phyloP scores from a whole-genome alignment of 2,888 invertebrate genomes.

The Schizotus pectinicornis region DNA sequence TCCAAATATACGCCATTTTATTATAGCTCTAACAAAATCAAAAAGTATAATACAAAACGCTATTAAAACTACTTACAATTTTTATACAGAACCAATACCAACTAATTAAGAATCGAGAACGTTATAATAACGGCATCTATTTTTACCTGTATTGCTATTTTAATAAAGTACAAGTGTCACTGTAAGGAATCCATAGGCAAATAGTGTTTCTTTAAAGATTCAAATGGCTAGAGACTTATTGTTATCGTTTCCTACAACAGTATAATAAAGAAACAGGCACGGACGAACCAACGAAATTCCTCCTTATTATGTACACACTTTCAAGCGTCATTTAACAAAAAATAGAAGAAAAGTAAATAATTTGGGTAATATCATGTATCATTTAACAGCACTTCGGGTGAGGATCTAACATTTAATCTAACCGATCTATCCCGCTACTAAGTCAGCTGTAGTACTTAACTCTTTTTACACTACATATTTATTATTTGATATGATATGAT shows the following conservation, averaged over 20 bases:
- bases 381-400: slow-evolving; percentile 44
- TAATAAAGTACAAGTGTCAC: slow-evolving; percentile 26
- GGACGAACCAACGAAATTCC: slow-evolving; percentile 26
- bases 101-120: slow-evolving; percentile 25
- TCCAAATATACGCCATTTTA: slow-evolving; percentile 62
- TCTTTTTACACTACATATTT: slow-evolving; percentile 10
- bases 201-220: slow-evolving; percentile 7
- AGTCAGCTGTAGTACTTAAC: slow-evolving; percentile 6
- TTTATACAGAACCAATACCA: slow-evolving; percentile 56
- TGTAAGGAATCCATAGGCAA: slow-evolving; percentile 26
- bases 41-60: slow-evolving; percentile 60
- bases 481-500: slow-evolving; percentile 51
- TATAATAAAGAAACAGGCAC: slow-evolving; percentile 38
- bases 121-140: slow-evolving; percentile 26
- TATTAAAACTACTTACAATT: slow-evolving; percentile 53
- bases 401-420: slow-evolving; percentile 25
- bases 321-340: background rate
- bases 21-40: slow-evolving; percentile 60
- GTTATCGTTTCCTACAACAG: slow-evolving; percentile 11
- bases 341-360: background rate
- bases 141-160: slow-evolving; percentile 36
- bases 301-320: background rate
- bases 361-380: slow-evolving; percentile 14
- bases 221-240: slow-evolving; percentile 2
- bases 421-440: slow-evolving; percentile 6